Conservation (phyloP, 2,113 vertebrate species). For the Plecturocebus donacophilus region DNA sequence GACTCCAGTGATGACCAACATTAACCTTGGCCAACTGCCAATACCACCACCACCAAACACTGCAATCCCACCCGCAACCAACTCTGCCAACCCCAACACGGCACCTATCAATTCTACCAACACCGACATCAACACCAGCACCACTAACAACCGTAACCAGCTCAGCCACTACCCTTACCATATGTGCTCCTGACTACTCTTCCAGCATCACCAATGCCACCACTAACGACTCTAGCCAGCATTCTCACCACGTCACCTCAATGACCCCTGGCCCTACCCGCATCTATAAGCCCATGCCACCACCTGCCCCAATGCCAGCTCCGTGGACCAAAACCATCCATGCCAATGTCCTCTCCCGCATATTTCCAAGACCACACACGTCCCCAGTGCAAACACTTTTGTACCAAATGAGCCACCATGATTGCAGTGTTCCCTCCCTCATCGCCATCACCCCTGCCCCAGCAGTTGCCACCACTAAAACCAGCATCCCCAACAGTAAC, state of each 20-base stretch:
- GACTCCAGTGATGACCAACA: not conserved
- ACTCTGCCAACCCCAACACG: not conserved
- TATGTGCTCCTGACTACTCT: accelerated
- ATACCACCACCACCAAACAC: not conserved
- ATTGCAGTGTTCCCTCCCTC: not conserved
- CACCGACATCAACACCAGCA: not conserved
- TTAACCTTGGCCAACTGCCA: not conserved
- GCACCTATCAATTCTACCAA: not conserved
- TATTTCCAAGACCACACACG: accelerated
- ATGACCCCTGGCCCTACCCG: not conserved
- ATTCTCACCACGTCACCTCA: not conserved
- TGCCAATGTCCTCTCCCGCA: not conserved
- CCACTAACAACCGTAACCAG: not conserved
- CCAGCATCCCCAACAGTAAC: not conserved
- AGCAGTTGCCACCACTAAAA: not conserved
- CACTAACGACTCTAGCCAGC: no score
- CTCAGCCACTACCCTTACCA: not conserved
- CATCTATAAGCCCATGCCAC: not conserved
- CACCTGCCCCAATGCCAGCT: accelerated
- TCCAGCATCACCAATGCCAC: not conserved
- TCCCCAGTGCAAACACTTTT: accelerated
- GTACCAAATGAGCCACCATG: accelerated
- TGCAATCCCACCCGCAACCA: not conserved
- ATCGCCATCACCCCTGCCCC: no score
- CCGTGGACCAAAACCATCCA: not conserved